Base-by-base conservation (phyloP, 2,888 invertebrate species). In the Byasa hedistus region DNA sequence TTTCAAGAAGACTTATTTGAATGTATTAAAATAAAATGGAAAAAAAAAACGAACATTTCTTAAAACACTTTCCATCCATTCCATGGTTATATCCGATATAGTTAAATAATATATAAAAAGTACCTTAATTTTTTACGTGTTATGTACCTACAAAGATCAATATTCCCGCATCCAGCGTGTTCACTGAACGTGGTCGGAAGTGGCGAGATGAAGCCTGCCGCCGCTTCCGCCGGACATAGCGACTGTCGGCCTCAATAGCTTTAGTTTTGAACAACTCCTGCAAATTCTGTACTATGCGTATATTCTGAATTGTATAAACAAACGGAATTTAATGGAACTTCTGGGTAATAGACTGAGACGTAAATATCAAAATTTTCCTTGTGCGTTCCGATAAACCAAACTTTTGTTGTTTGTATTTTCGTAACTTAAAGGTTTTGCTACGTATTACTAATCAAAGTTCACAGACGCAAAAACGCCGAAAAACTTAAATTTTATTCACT, bases 201-300 rank as follows among this genome's bases (percentile, higher is more conserved):
- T 66, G 57, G 57, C 52, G 61, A 66, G 61, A 61, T 66, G 65
- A 66, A 66, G 27, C 61, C 54, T 36, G 44, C 57, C 61, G 61
- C 51, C 57, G 54, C 52, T 57, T 66, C 57, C 57, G 51, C 61
- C 66, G 66, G 66, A 66, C 66, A 52, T 57, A 17, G 57, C 57
- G 61, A 21, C 54, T 54, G 61, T 32, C 23, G 36, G 5, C 5
- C 36, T 27, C 19, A 44, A 44, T 44, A 44, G 44, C 19, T 44
- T 44, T 44, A 44, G 4, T 17, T 44, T 19, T 3, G 17, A 12
- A 44, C 44, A 44, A 44, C 44, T 15, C 15, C 44, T 27, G 48
- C 48, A 21, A 17, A 5, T 10, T 17, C 59, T 24, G 51, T 39
- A 15, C 57, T 22, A 51, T 32, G 21, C 57, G 39, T 3, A 1